Evolutionary conservation across 2,888 invertebrate species (phyloP).

Genomic region (Epinotia nisella): DNA sequence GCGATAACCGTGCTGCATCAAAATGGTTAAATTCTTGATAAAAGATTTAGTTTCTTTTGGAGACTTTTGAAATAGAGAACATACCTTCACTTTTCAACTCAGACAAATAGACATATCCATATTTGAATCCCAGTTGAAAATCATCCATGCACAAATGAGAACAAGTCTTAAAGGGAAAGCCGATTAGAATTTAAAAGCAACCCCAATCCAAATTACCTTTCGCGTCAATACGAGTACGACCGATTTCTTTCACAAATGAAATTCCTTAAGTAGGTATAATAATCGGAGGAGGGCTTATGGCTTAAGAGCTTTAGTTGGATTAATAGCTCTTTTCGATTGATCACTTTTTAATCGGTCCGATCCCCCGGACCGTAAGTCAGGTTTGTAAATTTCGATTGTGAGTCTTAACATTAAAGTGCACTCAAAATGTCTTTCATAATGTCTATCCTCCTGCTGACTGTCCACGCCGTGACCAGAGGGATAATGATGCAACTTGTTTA

Average conservation of each 20-base stretch:
- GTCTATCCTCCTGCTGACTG: too few relatives aligned
- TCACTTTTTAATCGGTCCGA: constrained; percentile 36
- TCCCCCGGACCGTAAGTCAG: not conserved
- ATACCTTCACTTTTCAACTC: too few relatives aligned
- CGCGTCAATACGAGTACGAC: not conserved
- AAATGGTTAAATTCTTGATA: too few relatives aligned
- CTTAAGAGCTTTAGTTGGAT: constrained; percentile 20
- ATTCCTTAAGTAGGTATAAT: constrained; percentile 30
- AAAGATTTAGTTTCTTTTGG: too few relatives aligned
- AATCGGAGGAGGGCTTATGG: constrained; percentile 30
- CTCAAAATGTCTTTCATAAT: too few relatives aligned
- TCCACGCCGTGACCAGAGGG: too few relatives aligned
- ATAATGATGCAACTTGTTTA: too few relatives aligned
- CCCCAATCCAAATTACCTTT: constrained; percentile 21
- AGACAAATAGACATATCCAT: not conserved
- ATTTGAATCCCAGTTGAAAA: not conserved
- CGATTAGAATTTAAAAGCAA: constrained; percentile 7
- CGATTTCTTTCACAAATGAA: constrained; percentile 23
- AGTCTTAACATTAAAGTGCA: not conserved
- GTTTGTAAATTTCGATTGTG: not conserved
- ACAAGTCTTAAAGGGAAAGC: constrained; percentile 16
- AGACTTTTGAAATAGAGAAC: too few relatives aligned
- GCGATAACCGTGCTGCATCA: too few relatives aligned
- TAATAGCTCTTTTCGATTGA: constrained; percentile 27
- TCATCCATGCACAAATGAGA: constrained; percentile 11